Evolutionary conservation across 2,113 vertebrate species (phyloP).

Genomic region (Hippocampus comes): DNA sequence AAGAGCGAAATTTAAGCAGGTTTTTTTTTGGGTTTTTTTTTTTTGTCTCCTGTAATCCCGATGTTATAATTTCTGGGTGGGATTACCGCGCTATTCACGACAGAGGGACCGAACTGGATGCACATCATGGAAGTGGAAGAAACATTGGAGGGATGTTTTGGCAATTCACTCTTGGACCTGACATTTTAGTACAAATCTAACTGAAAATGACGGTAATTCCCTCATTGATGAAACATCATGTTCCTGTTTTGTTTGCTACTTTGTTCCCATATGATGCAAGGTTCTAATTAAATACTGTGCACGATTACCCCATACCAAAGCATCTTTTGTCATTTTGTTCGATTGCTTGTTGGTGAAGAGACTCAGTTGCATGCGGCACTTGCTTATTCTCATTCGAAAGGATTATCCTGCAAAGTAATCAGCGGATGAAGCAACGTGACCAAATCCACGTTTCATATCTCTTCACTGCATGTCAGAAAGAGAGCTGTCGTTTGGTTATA

Average conservation of each 20-base stretch:
- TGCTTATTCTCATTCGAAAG: constrained; percentile 63
- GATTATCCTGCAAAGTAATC: constrained; percentile 71
- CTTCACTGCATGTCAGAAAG: constrained; percentile 33
- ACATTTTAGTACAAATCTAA: neutral
- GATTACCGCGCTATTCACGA: constrained; percentile 73
- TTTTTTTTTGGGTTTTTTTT: constrained; percentile 57
- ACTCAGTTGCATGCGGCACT: constrained; percentile 60
- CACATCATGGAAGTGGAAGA: constrained; percentile 13
- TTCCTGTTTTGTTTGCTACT: neutral
- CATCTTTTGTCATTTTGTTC: neutral
- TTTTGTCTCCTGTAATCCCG: constrained; percentile 68
- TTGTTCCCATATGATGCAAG: neutral
- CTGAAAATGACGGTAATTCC: neutral
- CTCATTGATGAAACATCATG: neutral
- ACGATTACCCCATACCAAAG: neutral
- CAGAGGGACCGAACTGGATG: constrained; percentile 48
- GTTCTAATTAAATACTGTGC: neutral
- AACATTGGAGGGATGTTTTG: constrained; percentile 6
- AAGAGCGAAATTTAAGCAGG: constrained; percentile 65
- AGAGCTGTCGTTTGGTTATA: neutral
- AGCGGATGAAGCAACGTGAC: constrained; percentile 67
- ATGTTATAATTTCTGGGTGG: constrained; percentile 64
- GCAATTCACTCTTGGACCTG: neutral
- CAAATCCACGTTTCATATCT: constrained; percentile 64
- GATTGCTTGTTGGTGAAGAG: constrained; percentile 6